Base-by-base conservation (phyloP, 2,113 vertebrate species). In the Cryptoleucopteryx plumbea region DNA sequence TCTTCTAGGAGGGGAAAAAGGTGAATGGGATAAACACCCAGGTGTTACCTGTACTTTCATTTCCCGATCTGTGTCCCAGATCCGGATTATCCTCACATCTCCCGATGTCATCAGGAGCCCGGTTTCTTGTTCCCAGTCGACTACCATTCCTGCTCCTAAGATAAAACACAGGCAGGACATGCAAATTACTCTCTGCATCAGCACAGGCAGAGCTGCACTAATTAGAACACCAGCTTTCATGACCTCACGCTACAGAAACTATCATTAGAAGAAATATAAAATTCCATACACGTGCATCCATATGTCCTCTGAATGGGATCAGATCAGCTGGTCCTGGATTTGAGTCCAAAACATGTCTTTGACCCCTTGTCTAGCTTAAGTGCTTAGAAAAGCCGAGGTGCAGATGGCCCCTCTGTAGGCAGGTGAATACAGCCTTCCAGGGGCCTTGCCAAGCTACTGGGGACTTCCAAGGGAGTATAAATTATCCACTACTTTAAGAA, bases 71-170 rank as follows among this genome's bases (percentile, higher is more conserved):
- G 99, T 99, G 98, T 99, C 99, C 99, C 99, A 99, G 98, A 99
- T 98, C 36, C 99, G 98, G 96, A 99, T 98, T 45, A 99, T 98
- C 63, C 99, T 98, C 47, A 99, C 99, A 2, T 99, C 99, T 74
- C 99, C 99, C 0, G 99, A 99, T 4, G 99, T 99, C 99, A 99
- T 99, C 56, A 99, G 99, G 6, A 99, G 99, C 12, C 99, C 99
- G 0, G 99, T 99, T 87, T 99, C 99, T 97, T 99, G 99, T 86
- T 99, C 99, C 99, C 99, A 99, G 98, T 99, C 99, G 52, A 99
- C 99, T 13, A 99, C 99, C 99, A 99, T 99, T 16, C 99, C 99
- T 1, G 99, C 99, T 93, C 99, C 99, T 99, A 84, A 3, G 80
- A 84, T 7, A 91, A 83, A 94, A 59, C 78, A 88, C 84, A 55